These are phyloP conservation scores for Trematomus bernacchii DNA, from an alignment of 2,797 vertebrate species.

Conservation along the genomic window DNA sequence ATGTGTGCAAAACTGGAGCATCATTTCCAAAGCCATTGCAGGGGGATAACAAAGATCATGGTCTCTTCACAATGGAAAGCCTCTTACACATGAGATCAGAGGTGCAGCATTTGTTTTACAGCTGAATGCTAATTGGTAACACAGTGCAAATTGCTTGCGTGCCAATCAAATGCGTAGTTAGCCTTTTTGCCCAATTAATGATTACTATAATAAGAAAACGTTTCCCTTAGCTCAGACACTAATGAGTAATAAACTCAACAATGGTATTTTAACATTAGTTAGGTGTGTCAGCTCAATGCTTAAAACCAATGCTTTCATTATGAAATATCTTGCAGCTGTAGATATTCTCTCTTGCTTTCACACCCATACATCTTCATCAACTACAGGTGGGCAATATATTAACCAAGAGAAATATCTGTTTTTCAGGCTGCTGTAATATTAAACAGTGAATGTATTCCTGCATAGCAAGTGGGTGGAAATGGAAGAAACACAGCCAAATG, in stretches of 20 bases:
- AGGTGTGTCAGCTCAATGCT: slow-evolving; percentile 28
- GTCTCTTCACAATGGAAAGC: slow-evolving; percentile 39
- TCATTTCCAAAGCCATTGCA: slow-evolving; percentile 25
- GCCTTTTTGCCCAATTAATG: slow-evolving; percentile 65
- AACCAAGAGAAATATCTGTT: slow-evolving; percentile 41
- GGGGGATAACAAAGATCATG: slow-evolving; percentile 25
- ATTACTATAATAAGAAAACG: slow-evolving; percentile 52
- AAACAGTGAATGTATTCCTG: neutral
- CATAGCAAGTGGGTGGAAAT: slow-evolving; percentile 10
- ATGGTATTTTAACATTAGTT: slow-evolving; percentile 36
- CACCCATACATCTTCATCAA: slow-evolving; percentile 44
- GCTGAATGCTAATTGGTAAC: slow-evolving; percentile 54
- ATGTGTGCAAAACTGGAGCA: slow-evolving; percentile 12
- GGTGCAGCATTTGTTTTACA: slow-evolving; percentile 58
- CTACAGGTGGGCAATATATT: slow-evolving; percentile 52
- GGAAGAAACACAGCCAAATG: slow-evolving; percentile 27
- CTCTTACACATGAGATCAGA: slow-evolving; percentile 38
- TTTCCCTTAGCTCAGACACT: slow-evolving; percentile 44
- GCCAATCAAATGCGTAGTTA: slow-evolving; percentile 59
- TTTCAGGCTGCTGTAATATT: slow-evolving; percentile 37
- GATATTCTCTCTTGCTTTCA: slow-evolving; percentile 28
- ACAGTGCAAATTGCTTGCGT: slow-evolving; percentile 43
- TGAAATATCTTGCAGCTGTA: slow-evolving; percentile 30
- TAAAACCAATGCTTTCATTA: slow-evolving; percentile 26
- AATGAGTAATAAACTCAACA: slow-evolving; percentile 70